A percentile compares a stretch with the other conserved stretches of the same genome.
Evolutionary conservation across 2,888 invertebrate genomes (phyloP).

Genomic region (Drosophila paranaensis): DNA sequence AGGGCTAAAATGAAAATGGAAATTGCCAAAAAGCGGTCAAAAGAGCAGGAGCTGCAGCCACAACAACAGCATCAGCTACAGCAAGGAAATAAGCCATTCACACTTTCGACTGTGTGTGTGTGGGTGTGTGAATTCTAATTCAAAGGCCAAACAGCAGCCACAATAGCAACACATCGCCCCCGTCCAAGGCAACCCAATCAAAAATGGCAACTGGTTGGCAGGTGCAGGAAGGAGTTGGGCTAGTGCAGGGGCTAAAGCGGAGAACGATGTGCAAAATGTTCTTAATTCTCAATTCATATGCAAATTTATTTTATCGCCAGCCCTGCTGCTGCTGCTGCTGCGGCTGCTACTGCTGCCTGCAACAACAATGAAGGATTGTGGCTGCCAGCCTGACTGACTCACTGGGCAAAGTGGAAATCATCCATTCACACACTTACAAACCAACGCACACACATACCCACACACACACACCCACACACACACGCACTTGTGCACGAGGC

Average conservation of each 20-base stretch:
- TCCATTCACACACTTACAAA: conserved; percentile 27
- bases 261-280: conserved; percentile 83
- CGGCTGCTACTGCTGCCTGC: conserved; percentile 67
- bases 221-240: conserved; percentile 34
- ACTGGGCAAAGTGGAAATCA: conserved; percentile 42
- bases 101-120: conserved; percentile 50
- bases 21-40: conserved; percentile 61
- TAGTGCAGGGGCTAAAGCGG: conserved; percentile 22
- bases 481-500: conserved; percentile 40
- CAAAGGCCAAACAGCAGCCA: conserved; percentile 80
- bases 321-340: conserved; percentile 62
- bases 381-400: conserved; percentile 62
- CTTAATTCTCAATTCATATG: conserved; percentile 85
- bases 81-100: conserved; percentile 77
- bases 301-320: conserved; percentile 85
- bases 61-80: conserved; percentile 45
- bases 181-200: conserved; percentile 62
- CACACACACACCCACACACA: conserved; percentile 20
- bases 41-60: conserved; percentile 57
- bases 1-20: conserved; percentile 71
- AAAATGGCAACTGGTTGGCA: conserved; percentile 65
- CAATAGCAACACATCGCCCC: conserved; percentile 62
- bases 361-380: conserved; percentile 73
- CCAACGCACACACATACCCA: neutral
- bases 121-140: conserved; percentile 64